Base-by-base conservation (phyloP, 2,888 invertebrate genomes). In the Euphydryas editha region DNA sequence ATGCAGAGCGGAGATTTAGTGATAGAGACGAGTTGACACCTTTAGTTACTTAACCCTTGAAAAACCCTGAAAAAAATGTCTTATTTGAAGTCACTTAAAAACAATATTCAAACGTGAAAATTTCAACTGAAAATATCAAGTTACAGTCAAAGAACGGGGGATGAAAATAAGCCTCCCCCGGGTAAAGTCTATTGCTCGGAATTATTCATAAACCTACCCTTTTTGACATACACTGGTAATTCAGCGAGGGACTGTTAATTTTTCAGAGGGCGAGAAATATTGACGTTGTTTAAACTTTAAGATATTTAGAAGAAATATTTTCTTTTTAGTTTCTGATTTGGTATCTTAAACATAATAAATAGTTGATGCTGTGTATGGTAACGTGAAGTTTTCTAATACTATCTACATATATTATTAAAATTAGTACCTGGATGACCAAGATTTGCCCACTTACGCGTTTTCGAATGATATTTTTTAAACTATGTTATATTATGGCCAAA, bases 201-300 rank as follows among this genome's bases (percentile, higher is more conserved):
- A 68, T 65, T 65, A 68, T 68, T 68, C 65, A 68, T 68, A 62
- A 36, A 18, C 47, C 21, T 37, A 51, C 61, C 42, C 65, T 56
- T 47, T n/a, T 2, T 21, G 30, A 42, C 66, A 59, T 59, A 65
- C 46, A 46, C 37, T n/a, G 65, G 59, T 47, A 60, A 56, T 55
- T 39, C 37, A 39, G 59, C 44, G 39, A 62, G 61, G 59, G 66
- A 56, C 59, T 59, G 65, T 69, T 59, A 68, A 47, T 44, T 44
- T 44, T 44, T 44, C 15, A 44, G n/a, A 44, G 42, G 42, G 42
- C 15, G n/a, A n/a, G n/a, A 44, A 44, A 44, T 44, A 44, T n/a
- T 44, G 42, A n/a, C 6, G n/a, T 44, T 44, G 15, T 39, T 44
- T 15, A 3, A 6, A n/a, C 2, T 2, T 3, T 6, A 44, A 44